Evolutionary conservation across 2,888 invertebrate species (phyloP).

Genomic region (Rhamnusium bicolor): DNA sequence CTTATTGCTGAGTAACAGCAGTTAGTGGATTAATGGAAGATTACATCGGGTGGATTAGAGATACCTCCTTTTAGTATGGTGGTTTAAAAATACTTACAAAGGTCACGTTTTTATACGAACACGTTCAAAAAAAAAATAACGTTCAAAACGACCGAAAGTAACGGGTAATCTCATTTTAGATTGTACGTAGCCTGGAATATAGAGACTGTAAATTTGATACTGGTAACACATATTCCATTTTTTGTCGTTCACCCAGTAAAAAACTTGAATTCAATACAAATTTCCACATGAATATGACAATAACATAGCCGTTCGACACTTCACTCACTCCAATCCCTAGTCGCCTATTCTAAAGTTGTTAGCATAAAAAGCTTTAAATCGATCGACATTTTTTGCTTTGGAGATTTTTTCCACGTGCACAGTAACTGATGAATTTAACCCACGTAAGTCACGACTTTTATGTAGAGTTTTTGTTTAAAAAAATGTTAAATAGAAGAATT

Average conservation of each 20-base stretch:
- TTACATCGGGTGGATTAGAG: too few species aligned
- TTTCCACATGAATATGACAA: background rate
- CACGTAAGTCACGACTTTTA: background rate
- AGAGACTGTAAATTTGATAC: too few species aligned
- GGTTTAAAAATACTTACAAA: too few species aligned
- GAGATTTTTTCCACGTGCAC: background rate
- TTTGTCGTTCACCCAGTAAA: background rate
- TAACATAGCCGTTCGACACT: background rate
- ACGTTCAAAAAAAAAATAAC: too few species aligned
- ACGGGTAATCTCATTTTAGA: background rate
- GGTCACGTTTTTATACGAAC: too few species aligned
- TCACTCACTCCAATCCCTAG: background rate
- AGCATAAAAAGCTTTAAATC: constrained; percentile 6
- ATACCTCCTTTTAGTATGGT: too few species aligned
- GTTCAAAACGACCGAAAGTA: background rate
- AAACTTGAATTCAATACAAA: background rate
- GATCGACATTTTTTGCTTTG: background rate
- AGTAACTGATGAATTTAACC: background rate
- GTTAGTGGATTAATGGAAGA: too few species aligned
- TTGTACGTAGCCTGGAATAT: background rate
- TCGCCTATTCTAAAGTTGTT: background rate
- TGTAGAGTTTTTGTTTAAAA: background rate
- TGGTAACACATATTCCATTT: too few species aligned
- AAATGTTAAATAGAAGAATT: background rate
- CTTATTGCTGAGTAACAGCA: too few species aligned